These are phyloP conservation scores for Epicampocera succincta DNA, from an alignment of 2,888 invertebrate genomes.

Conservation along the genomic window DNA sequence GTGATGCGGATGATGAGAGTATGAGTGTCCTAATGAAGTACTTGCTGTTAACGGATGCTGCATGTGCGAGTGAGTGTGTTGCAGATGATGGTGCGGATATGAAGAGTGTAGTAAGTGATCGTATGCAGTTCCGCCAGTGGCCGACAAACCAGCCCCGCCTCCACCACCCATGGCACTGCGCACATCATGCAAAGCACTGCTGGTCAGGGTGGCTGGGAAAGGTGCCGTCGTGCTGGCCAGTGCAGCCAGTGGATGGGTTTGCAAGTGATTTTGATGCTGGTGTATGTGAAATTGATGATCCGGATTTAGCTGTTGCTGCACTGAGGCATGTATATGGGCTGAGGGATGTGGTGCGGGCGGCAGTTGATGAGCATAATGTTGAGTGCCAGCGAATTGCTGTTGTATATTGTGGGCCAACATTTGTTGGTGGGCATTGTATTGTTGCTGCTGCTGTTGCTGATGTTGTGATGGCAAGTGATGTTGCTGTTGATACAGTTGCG, in stretches of 20 bases:
- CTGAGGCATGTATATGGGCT: conserved; percentile 79
- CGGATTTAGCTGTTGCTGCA: conserved; percentile 80
- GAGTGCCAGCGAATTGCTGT: conserved; percentile 80
- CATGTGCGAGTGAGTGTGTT: conserved; percentile 75
- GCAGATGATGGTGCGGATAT: conserved; percentile 71
- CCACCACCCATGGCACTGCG: conserved; percentile 69
- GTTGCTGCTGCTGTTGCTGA: conserved; percentile 72
- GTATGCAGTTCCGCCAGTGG: conserved; percentile 61
- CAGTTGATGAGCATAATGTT: conserved; percentile 74
- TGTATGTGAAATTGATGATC: conserved; percentile 80
- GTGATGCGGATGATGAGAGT: conserved; percentile 77
- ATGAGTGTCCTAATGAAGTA: conserved; percentile 70
- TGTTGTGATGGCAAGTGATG: conserved; percentile 66
- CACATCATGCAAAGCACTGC: conserved; percentile 75
- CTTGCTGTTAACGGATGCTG: conserved; percentile 70
- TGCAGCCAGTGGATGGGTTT: conserved; percentile 78
- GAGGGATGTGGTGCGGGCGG: conserved; percentile 72
- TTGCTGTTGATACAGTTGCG: conserved; percentile 78
- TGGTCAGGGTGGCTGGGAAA: conserved; percentile 77
- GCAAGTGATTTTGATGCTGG: conserved; percentile 80
- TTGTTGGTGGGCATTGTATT: conserved; percentile 69
- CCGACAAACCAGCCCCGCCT: conserved; percentile 56
- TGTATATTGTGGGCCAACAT: conserved; percentile 77
- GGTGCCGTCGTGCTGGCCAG: conserved; percentile 77
- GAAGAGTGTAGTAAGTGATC: conserved; percentile 70